A percentile compares a stretch with the other conserved stretches of the same genome.
Evolutionary conservation across 2,113 vertebrate genomes (phyloP).

Genomic region (Xenopus borealis): DNA sequence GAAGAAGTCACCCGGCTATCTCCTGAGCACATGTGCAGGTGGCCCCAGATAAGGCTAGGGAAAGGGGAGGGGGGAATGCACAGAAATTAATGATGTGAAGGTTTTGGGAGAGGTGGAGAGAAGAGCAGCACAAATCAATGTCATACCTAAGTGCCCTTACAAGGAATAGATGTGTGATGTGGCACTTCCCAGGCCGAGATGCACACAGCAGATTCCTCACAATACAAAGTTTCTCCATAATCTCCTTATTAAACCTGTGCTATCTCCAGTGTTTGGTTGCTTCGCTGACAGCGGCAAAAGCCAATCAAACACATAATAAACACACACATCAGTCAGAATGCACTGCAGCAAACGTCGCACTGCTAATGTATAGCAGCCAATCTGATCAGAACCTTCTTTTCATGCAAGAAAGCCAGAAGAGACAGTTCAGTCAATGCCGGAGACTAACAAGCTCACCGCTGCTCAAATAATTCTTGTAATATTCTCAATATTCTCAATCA

Average conservation of each 20-base stretch:
- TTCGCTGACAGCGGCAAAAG: background rate
- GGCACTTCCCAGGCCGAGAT: background rate
- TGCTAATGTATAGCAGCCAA: background rate
- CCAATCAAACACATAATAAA: background rate
- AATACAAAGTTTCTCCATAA: slow-evolving; percentile 5
- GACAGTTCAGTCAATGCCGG: background rate
- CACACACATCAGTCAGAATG: background rate
- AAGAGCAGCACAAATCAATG: slow-evolving; percentile 38
- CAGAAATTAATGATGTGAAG: slow-evolving; percentile 16
- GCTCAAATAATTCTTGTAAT: no score
- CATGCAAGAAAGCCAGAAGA: background rate
- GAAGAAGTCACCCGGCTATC: slow-evolving; percentile 53
- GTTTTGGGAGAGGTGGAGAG: slow-evolving; percentile 10
- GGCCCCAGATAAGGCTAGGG: slow-evolving; percentile 46
- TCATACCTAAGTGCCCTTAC: slow-evolving; percentile 19
- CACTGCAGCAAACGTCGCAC: background rate
- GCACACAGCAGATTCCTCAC: background rate
- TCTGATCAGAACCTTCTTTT: background rate
- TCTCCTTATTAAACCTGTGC: slow-evolving; percentile 32
- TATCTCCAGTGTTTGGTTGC: background rate
- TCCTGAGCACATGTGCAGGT: slow-evolving; percentile 34
- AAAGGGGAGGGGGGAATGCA: background rate
- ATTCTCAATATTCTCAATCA: no score
- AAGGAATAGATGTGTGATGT: background rate
- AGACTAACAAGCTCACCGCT: background rate